These are phyloP conservation scores for Protobothrops mucrosquamatus DNA, from an alignment of 2,113 vertebrate species.

Conservation along the genomic window DNA sequence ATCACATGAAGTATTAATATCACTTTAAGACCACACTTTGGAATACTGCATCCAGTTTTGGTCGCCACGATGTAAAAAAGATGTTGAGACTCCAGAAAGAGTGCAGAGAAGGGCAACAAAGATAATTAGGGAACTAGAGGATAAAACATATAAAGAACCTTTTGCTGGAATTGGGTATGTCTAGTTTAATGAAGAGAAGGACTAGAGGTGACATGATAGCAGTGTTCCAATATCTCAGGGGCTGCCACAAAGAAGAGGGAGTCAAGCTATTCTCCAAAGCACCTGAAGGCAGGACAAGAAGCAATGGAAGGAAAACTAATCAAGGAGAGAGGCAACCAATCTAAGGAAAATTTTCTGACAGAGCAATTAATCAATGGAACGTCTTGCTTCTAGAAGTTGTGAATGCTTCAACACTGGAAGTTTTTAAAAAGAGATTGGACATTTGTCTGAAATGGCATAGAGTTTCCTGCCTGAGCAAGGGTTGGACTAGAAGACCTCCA, in stretches of 20 bases:
- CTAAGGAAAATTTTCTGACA: not conserved
- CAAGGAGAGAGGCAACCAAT: not conserved
- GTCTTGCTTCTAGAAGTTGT: not conserved
- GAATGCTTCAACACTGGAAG: not conserved
- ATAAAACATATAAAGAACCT: not conserved
- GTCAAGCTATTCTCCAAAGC: not conserved
- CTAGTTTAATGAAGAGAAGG: not conserved
- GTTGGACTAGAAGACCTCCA: too few species aligned
- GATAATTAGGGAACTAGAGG: not conserved
- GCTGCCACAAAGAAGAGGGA: not conserved
- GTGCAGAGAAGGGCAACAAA: not conserved
- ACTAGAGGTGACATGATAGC: not conserved
- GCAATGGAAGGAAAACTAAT: not conserved
- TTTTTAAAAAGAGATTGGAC: not conserved
- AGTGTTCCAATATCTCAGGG: not conserved
- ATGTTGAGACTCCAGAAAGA: not conserved
- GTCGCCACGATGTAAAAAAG: too few species aligned
- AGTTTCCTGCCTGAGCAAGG: too few species aligned
- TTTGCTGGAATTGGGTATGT: not conserved
- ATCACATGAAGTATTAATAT: too few species aligned
- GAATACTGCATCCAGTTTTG: too few species aligned
- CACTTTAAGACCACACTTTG: too few species aligned
- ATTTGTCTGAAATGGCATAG: not conserved
- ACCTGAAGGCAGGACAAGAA: not conserved
- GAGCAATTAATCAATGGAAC: not conserved